Conservation (phyloP, 30 jellyfish, hydroid and myxozoan species). For the Phacellophora camtschatica region DNA sequence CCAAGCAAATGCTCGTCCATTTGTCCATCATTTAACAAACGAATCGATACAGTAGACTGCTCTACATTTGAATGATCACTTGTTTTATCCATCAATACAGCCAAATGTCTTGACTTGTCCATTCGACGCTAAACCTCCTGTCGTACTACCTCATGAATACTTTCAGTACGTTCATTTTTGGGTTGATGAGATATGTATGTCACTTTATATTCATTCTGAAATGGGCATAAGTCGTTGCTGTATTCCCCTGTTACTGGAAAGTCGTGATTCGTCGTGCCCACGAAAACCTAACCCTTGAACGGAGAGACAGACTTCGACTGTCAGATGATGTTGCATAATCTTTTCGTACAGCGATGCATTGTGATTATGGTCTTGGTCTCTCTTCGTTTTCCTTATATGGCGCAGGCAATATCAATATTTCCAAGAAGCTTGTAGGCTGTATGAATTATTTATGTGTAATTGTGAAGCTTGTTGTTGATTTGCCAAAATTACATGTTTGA, state of each 20-base stretch:
- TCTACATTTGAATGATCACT: background rate
- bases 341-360: background rate
- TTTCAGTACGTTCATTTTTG: background rate
- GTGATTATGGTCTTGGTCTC: background rate
- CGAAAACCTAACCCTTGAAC: background rate
- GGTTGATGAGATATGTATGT: background rate
- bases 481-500: too few relatives aligned
- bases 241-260: background rate
- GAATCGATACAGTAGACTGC: slow-evolving; percentile 18
- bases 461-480: too few relatives aligned
- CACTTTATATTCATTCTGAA: background rate
- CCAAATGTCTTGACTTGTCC: background rate
- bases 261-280: slow-evolving; percentile 9
- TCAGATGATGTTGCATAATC: background rate
- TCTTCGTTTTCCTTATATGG: background rate
- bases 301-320: background rate
- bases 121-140: slow-evolving; percentile 4
- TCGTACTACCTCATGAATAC: background rate
- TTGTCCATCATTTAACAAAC: background rate
- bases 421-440: background rate
- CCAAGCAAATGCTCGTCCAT: slow-evolving; percentile 25
- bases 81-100: slow-evolving; percentile 29
- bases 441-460: background rate
- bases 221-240: background rate
- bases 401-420: background rate